These are phyloP conservation scores for Canis aureus DNA, from an alignment of 2,113 vertebrate genomes.

Conservation along the genomic window DNA sequence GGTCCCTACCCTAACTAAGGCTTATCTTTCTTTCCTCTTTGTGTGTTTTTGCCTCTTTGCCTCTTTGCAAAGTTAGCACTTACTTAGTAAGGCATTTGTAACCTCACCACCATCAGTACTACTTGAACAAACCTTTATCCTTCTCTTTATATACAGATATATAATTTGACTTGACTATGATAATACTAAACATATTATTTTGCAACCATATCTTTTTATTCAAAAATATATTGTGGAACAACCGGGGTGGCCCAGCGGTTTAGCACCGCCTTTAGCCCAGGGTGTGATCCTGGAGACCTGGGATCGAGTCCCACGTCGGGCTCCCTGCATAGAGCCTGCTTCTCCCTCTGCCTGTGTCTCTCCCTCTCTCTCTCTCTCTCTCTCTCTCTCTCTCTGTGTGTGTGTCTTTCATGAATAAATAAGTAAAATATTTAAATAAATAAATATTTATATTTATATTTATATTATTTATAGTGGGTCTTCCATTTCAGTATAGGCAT, in stretches of 20 bases:
- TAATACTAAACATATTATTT: neutral
- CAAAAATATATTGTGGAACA: neutral
- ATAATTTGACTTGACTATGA: neutral
- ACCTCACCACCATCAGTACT: neutral
- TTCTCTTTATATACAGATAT: neutral
- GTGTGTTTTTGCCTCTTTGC: neutral
- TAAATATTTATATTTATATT: too few relatives aligned
- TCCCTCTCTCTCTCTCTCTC: too few relatives aligned
- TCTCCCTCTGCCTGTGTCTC: too few relatives aligned
- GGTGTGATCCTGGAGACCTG: too few relatives aligned
- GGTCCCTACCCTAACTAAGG: neutral
- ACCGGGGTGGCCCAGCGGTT: too few relatives aligned
- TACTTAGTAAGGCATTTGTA: neutral
- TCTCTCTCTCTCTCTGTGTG: too few relatives aligned
- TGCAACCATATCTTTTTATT: neutral
- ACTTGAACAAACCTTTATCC: neutral
- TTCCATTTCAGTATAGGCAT: neutral
- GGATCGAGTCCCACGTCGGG: too few relatives aligned
- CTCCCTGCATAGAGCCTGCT: too few relatives aligned
- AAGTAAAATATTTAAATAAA: too few relatives aligned
- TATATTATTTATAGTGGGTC: too few relatives aligned
- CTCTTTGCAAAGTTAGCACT: neutral
- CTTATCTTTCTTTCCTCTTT: neutral
- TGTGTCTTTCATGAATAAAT: too few relatives aligned
- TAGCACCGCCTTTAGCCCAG: too few relatives aligned